phyloP scores from a whole-genome alignment of 2,113 vertebrate species.

The Ochotona princeps region DNA sequence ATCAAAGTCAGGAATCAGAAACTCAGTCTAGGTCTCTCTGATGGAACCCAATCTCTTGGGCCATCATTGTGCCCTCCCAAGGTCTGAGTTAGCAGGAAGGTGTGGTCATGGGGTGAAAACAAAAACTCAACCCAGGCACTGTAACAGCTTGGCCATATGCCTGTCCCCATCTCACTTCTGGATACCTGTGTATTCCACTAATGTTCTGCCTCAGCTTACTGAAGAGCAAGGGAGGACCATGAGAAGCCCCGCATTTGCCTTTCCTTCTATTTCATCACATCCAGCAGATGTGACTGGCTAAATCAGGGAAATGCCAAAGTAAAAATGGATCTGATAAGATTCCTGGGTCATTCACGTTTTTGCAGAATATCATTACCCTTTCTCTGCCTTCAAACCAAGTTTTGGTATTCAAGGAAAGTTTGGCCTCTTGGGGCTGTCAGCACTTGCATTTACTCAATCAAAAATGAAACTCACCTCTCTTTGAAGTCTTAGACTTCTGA shows the following conservation, averaged over 20 bases:
- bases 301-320: not conserved
- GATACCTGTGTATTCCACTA: not conserved
- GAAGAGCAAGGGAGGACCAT: not conserved
- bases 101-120: too few species aligned
- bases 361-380: conserved; percentile 10
- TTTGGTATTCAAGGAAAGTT: not conserved
- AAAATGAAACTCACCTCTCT: not conserved
- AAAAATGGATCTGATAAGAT: not conserved
- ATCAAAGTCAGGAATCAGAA: too few species aligned
- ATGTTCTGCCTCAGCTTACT: not conserved
- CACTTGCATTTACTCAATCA: not conserved
- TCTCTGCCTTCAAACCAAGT: conserved; percentile 30
- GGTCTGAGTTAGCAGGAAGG: too few species aligned
- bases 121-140: too few species aligned
- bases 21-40: too few species aligned
- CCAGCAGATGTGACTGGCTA: not conserved
- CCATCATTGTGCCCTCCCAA: too few species aligned
- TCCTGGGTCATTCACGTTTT: not conserved
- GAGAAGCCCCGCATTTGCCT: not conserved
- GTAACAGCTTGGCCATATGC: too few species aligned
- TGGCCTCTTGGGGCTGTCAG: conserved; percentile 2
- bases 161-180: not conserved
- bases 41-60: too few species aligned
- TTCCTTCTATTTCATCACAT: not conserved
- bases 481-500: not conserved